Conservation (phyloP, 2,888 invertebrate species). For the Rapana venosa region DNA sequence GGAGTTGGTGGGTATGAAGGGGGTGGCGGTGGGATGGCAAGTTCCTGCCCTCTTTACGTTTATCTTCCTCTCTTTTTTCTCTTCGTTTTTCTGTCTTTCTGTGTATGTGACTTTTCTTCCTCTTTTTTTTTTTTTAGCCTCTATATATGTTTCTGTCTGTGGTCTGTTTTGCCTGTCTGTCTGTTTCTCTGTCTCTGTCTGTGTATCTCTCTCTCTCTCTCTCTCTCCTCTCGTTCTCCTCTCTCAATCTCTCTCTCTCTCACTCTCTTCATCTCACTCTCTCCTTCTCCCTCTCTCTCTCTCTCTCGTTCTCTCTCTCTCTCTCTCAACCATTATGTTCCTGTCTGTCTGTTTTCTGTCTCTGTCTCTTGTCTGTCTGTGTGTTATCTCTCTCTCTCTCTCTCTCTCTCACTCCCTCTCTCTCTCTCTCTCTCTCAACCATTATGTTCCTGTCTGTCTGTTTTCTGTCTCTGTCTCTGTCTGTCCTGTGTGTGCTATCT, state of each 20-base stretch:
- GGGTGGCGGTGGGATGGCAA: not conserved
- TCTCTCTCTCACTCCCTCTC: not conserved
- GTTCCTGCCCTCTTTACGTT: not conserved
- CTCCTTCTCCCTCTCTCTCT: not conserved
- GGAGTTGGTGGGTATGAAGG: too few species aligned
- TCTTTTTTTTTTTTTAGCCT: not conserved
- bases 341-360: not conserved
- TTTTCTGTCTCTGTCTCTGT: constrained; percentile 3
- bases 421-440: constrained; percentile 3
- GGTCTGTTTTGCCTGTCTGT: too few species aligned
- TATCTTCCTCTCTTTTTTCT: not conserved
- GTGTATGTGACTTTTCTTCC: not conserved
- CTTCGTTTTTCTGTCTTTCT: not conserved
- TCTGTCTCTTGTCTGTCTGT: not conserved
- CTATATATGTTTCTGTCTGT: constrained; percentile 12
- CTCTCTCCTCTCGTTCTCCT: not conserved
- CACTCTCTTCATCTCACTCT: not conserved
- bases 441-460: not conserved
- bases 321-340: not conserved
- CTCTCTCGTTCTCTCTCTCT: not conserved
- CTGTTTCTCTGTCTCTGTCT: not conserved
- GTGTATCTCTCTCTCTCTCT: not conserved
- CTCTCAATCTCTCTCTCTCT: constrained; percentile 8
- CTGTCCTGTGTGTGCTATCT: not conserved
- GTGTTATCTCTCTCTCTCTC: constrained; percentile 7